Percentiles rank a stretch among this genome's conserved stretches.
Conservation (phyloP, 2,797 vertebrate genomes). For the Microctenopoma steveboyesi region DNA sequence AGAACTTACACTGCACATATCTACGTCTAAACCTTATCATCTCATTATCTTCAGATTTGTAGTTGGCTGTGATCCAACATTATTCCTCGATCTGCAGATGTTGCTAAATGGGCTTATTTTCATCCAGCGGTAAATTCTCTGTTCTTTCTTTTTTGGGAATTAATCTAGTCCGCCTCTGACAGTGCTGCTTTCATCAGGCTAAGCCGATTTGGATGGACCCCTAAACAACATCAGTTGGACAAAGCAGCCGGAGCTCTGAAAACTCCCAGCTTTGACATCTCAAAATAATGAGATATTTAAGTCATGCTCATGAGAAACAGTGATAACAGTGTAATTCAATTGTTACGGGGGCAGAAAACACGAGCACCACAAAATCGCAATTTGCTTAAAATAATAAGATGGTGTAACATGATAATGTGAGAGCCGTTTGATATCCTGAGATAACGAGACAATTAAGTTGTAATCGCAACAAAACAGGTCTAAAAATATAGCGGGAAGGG, state of each 20-base stretch:
- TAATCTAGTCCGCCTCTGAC: constrained; percentile 34
- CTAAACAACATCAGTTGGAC: constrained; percentile 38
- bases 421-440: constrained; percentile 17
- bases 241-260: constrained; percentile 45
- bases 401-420: constrained; percentile 24
- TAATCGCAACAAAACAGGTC: constrained; percentile 16
- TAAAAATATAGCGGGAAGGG: not conserved
- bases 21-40: too few relatives aligned
- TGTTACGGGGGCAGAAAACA: constrained; percentile 43
- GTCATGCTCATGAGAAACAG: constrained; percentile 39
- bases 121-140: constrained; percentile 29
- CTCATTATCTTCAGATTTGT: not conserved
- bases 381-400: constrained; percentile 48
- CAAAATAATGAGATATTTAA: constrained; percentile 66
- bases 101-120: constrained; percentile 11
- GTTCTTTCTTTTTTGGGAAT: constrained; percentile 32
- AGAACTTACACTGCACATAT: too few relatives aligned
- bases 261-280: constrained; percentile 44
- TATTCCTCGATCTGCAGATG: constrained; percentile 4
- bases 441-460: constrained; percentile 44
- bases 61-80: constrained; percentile 14
- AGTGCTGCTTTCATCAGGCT: constrained; percentile 49
- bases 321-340: constrained; percentile 60
- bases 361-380: not conserved
- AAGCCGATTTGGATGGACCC: constrained; percentile 62